These are phyloP conservation scores for Ammodramus savannarum DNA, from an alignment of 2,113 vertebrate genomes.

Conservation along the genomic window DNA sequence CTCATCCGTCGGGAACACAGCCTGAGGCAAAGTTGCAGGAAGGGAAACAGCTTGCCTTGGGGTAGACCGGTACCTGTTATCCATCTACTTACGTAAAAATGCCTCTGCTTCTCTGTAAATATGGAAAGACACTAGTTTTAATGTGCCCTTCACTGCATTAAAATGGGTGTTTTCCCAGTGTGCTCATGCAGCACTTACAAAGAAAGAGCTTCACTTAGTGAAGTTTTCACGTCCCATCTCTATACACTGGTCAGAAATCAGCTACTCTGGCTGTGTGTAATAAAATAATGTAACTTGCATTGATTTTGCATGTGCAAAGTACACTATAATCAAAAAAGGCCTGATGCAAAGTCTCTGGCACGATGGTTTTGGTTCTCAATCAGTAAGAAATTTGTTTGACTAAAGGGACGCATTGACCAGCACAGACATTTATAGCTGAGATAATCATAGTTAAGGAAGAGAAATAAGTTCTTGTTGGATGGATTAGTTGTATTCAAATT, in stretches of 20 bases:
- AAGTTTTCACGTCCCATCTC: not conserved
- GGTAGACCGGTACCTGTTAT: conserved; percentile 58
- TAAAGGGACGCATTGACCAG: not conserved
- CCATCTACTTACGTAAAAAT: not conserved
- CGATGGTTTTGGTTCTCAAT: not conserved
- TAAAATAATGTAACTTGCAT: not conserved
- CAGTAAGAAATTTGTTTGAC: not conserved
- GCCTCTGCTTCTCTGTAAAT: not conserved
- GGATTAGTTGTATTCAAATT: not conserved
- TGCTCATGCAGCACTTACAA: not conserved
- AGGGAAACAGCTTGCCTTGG: conserved; percentile 74
- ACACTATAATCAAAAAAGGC: not conserved
- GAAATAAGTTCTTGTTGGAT: not conserved
- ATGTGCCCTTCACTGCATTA: not conserved
- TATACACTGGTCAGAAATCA: not conserved
- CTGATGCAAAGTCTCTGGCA: not conserved
- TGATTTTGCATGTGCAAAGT: not conserved
- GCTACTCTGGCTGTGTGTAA: not conserved
- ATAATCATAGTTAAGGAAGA: not conserved
- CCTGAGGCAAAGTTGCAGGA: conserved; percentile 62
- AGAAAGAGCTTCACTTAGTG: not conserved
- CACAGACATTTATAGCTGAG: not conserved
- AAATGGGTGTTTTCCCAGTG: not conserved
- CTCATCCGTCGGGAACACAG: conserved; percentile 73
- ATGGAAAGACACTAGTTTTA: not conserved